Conservation (phyloP, 2,113 vertebrate genomes). For the Prietella phreatophila region DNA sequence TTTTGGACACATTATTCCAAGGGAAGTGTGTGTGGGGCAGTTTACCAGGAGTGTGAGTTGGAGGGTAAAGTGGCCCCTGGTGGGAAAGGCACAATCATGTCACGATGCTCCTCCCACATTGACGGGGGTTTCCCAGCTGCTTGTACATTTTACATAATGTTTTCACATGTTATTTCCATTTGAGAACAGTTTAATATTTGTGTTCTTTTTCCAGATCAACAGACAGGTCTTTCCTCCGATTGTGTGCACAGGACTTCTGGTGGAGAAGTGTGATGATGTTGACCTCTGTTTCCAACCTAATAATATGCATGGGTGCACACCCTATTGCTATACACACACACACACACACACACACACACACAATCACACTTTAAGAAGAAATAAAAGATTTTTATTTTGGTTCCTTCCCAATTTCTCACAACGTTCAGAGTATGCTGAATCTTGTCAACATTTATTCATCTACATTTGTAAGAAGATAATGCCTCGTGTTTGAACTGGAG, state of each 20-base stretch:
- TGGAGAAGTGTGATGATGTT: conserved; percentile 5
- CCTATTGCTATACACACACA: not conserved
- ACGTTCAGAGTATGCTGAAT: not conserved
- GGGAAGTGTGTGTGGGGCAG: not conserved
- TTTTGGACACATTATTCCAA: not conserved
- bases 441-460: not conserved
- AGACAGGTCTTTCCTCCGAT: conserved; percentile 40
- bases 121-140: conserved; percentile 38
- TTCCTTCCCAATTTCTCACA: not conserved
- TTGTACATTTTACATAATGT: conserved; percentile 14
- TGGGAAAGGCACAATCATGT: conserved; percentile 9
- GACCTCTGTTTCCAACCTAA: conserved; percentile 29
- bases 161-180: conserved; percentile 36
- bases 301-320: conserved; percentile 7
- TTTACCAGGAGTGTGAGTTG: not conserved
- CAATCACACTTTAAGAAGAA: too few relatives aligned
- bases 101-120: conserved; percentile 10
- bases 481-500: not conserved
- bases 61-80: conserved; percentile 9
- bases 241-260: conserved; percentile 34
- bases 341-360: too few relatives aligned
- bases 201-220: conserved; percentile 29
- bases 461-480: not conserved
- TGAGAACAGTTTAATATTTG: conserved; percentile 27
- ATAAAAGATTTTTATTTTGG: not conserved